Evolutionary conservation across 2,113 vertebrate genomes (phyloP), one percentile per base, ranked within the genome.

Genomic region (Delphinapterus leucas): DNA sequence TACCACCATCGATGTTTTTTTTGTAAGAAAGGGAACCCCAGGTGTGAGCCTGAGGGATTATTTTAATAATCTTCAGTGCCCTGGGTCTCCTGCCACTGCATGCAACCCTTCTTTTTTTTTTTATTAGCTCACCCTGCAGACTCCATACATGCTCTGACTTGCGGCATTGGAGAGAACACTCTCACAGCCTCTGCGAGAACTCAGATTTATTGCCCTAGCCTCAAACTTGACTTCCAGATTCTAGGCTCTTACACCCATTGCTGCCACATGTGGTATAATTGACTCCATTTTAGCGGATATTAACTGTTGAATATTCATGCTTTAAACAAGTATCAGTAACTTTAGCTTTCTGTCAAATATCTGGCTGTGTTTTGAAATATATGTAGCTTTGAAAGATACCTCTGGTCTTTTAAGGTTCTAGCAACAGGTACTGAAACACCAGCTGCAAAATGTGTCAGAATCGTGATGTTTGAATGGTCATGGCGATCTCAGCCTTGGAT

Each of bases 351-450:
- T 92, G 44, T 82, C 31, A 31, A 44, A 73, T 96, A 3, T 85
- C 33, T 95, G 67, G 20, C 44, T 92, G 84, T 44, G 33, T 2
- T 11, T 96, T 97, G 92, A 96, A 96, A 96, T 77, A 26, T 97
- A 41, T 93, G 21, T 80, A 55, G 49, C 33, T 95, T 53, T 77
- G 91, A 98, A 97, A 97, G 94, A 90, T 93, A 55, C 4, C 21
- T 47, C 26, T 8, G 0, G 8, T n/a, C 80, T 36, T 92, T 86
- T 77, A 17, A 74, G 25, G 10, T 96, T 94, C 15, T 15, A 26
- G 26, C 41, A 89, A 41, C 12, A 82, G 38, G 23, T 85, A 68
- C 65, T 38, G 60, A 87, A 73, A 82, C n/a, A 68, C 28, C 77
- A 90, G 31, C 26, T 79, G 36, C 18, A 55, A 87, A 65, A 55